Percentiles rank a stretch among this genome's conserved stretches.
Conservation (phyloP, 1,140 invertebrate species). For the Hesperophylax magnus region DNA sequence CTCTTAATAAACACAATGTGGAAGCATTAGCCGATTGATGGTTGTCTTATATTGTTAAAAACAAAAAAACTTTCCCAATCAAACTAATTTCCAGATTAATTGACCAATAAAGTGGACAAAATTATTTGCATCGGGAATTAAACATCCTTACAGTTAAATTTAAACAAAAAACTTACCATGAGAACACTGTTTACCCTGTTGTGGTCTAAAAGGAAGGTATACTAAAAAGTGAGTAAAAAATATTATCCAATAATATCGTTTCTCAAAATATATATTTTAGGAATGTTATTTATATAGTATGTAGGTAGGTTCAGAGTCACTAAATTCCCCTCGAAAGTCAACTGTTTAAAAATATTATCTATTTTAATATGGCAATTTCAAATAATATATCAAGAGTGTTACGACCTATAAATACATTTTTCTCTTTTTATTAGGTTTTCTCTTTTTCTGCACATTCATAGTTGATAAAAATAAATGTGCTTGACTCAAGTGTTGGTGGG, state of each 20-base stretch:
- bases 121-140: too few species aligned
- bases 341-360: conserved; percentile 16
- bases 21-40: neutral
- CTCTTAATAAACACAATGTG: conserved; percentile 10
- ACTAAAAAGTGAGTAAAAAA: too few species aligned
- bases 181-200: conserved; percentile 12
- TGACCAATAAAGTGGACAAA: neutral
- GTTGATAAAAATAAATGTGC: conserved; percentile 16
- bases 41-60: neutral
- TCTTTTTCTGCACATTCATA: conserved; percentile 26
- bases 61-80: neutral
- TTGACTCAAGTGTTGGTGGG: conserved; percentile 5
- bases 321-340: neutral
- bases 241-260: too few species aligned
- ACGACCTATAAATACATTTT: neutral
- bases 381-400: conserved; percentile 24
- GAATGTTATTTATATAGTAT: neutral
- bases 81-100: neutral
- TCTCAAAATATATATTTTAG: neutral
- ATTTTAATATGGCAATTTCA: conserved; percentile 32
- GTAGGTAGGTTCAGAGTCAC: too few species aligned
- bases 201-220: neutral
- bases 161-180: neutral
- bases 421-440: conserved; percentile 3
- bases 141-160: neutral